Evolutionary conservation across 2,113 vertebrate genomes (phyloP).

Genomic region (Lepus timidus): DNA sequence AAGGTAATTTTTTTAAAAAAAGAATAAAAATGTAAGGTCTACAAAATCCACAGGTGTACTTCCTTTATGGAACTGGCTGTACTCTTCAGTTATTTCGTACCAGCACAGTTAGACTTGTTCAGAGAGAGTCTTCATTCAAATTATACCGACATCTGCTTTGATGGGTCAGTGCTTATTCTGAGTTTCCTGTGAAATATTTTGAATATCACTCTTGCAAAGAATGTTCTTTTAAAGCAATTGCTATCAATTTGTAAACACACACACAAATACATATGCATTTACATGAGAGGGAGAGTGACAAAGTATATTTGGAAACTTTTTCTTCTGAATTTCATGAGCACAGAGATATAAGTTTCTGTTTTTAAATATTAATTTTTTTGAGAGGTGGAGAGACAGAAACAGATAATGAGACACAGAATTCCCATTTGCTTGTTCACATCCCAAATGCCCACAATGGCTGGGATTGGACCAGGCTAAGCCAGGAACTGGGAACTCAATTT

Average conservation of each 20-base stretch:
- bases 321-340: not conserved
- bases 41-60: not conserved
- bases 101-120: not conserved
- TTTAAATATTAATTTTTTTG: no score
- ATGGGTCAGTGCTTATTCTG: conserved; percentile 30
- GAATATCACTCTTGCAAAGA: conserved; percentile 66
- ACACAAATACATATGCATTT: not conserved
- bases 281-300: not conserved
- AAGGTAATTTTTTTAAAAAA: no score
- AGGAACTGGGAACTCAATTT: no score
- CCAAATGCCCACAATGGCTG: no score
- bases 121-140: conserved; percentile 50
- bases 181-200: conserved; percentile 59
- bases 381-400: no score
- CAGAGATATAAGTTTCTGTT: not conserved
- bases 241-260: conserved; percentile 22
- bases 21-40: not conserved
- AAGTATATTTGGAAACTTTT: not conserved
- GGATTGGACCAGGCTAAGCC: no score
- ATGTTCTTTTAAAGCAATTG: conserved; percentile 38
- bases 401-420: no score
- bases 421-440: no score
- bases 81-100: not conserved
- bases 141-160: conserved; percentile 56
- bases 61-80: not conserved